These are phyloP conservation scores for Gymnocephalus cernua DNA, from an alignment of 2,113 vertebrate species.

Conservation along the genomic window DNA sequence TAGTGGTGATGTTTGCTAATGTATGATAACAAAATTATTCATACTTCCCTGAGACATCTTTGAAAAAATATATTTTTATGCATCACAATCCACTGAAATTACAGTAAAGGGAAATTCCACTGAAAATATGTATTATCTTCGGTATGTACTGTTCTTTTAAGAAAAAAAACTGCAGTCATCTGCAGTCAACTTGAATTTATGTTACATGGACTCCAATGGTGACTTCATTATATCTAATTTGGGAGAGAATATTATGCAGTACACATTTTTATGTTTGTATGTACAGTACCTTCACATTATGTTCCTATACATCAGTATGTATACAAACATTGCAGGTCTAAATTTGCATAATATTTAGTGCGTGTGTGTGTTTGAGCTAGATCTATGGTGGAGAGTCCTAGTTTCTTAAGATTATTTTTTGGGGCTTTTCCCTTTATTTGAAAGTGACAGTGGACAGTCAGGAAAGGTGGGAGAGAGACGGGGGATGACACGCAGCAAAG, in stretches of 20 bases:
- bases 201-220: neutral
- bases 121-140: neutral
- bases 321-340: neutral
- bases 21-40: neutral
- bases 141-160: too few species aligned
- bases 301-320: too few species aligned
- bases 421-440: too few species aligned
- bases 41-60: neutral
- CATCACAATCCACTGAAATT: neutral
- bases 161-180: too few species aligned
- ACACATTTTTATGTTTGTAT: too few species aligned
- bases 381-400: conserved; percentile 30
- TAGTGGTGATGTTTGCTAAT: neutral
- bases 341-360: neutral
- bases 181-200: neutral
- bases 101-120: neutral
- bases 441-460: too few species aligned
- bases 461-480: too few species aligned
- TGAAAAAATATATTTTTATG: neutral
- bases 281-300: too few species aligned
- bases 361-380: neutral
- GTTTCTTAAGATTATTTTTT: too few species aligned
- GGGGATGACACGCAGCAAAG: too few species aligned
- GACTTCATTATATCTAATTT: neutral
- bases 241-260: too few species aligned